Evolutionary conservation across 2,888 invertebrate genomes (phyloP), one percentile per base, ranked within the genome.

Genomic region (Ptychoptera albimana): DNA sequence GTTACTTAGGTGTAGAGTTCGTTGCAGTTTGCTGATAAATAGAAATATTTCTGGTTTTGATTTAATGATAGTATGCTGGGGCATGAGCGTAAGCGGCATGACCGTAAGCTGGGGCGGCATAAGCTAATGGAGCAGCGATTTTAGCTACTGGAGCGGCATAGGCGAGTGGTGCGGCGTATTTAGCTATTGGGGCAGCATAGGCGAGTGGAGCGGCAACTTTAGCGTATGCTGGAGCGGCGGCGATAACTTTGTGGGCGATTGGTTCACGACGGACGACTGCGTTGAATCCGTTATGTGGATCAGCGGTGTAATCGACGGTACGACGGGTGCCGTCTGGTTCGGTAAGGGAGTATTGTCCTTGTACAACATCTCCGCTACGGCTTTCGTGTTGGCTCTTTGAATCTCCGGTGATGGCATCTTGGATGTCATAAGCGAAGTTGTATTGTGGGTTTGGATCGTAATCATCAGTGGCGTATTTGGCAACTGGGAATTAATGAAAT

Each of bases 301-400:
- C 64, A 40, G 63, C 60, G 12, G 57, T 60, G 55, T 72, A 73
- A 48, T 74, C 73, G 0, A 74, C 74, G 40, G 68, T 72, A 50
- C 74, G 68, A 57, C 67, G 68, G 49, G 68, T 69, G 51, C 74
- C 74, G 54, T 74, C 74, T 43, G 74, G 65, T 48, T 65, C 65
- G 35, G 51, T 51, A 16, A 60, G 51, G 43, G 57, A 58, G 54
- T 58, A 60, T 47, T 55, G 69, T 59, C 58, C 72, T 56, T 69
- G 68, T 41, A 75, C 74, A 51, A 65, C 65, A 61, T 72, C 72
- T 23, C 74, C 74, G 48, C 63, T 59, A 50, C 74, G 71, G 51
- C 68, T 66, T 62, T 75, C 74, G 49, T 69, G 68, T 62, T 74
- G 74, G 14, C 54, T 61, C 49, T 64, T 64, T 41, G 53, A 54